Evolutionary conservation across 2,113 vertebrate genomes (phyloP), one percentile per base, ranked within the genome.

Genomic region (Gavialis gangeticus): DNA sequence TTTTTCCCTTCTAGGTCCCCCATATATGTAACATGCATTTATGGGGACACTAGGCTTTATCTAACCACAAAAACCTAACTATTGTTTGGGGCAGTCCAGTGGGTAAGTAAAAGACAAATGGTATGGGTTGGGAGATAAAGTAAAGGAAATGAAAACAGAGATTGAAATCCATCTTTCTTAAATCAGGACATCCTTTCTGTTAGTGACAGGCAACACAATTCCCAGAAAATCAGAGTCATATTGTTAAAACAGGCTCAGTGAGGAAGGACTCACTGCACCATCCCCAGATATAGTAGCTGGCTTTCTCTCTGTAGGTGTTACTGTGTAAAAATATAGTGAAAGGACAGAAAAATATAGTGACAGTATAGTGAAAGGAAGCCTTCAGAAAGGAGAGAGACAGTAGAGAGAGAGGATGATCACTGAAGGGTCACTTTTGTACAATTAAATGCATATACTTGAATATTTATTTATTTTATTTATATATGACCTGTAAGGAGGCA

Each of bases 171-270:
- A 84, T 79, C 13, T 2, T 88, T 30, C 75, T 93, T 88, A 86
- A 84, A 75, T 94, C 66, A 66, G 63, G 27, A 66, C 63, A 82
- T 92, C 93, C 90, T 95, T 87, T 92, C 81, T 79, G 37, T 91
- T 55, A 89, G 56, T 79, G 25, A 25, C 22, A 37, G 93, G 81
- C 94, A 92, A 91, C 54, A 58, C 17, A 17, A 6, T 73, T 62
- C 87, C 84, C 87, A 93, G 82, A 84, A 63, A 91, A 75, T 80
- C 62, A 88, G 66, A 94, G 15, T 27, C 8, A 80, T 87, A 27
- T 24, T 46, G 15, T 90, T 75, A 21, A 80, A 46, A 46, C 46
- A 46, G 46, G 8, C 82, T 56, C 62, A 37, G 82, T 87, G n/a
- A 82, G 46, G 25, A 25, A 89, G 37, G 78, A 88, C 86, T 95